Evolutionary conservation across 2,797 vertebrate species (phyloP).

Genomic region (Scleropages formosus): DNA sequence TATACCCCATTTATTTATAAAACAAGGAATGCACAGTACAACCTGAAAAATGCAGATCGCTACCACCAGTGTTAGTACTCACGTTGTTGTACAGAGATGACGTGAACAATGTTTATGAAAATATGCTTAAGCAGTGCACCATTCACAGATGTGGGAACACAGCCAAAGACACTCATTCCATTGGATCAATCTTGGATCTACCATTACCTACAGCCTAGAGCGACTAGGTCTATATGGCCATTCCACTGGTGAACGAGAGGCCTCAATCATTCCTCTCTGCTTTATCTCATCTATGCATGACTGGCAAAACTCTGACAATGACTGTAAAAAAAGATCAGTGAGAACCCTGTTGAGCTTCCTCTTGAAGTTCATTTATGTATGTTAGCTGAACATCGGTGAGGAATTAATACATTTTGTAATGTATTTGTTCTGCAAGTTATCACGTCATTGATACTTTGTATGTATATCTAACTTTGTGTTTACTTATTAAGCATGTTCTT

Average conservation of each 20-base stretch:
- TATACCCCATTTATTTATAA: slow-evolving; percentile 31
- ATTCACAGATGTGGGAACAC: too few relatives aligned
- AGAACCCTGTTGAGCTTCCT: slow-evolving; percentile 8
- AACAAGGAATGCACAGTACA: not conserved
- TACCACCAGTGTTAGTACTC: slow-evolving; percentile 36
- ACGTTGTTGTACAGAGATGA: slow-evolving; percentile 51
- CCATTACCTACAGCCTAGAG: not conserved
- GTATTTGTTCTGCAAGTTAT: slow-evolving; percentile 1
- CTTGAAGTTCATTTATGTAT: too few relatives aligned
- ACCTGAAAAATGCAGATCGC: slow-evolving; percentile 23
- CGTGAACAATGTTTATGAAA: slow-evolving; percentile 45
- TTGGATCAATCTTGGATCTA: not conserved
- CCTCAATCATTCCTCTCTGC: slow-evolving; percentile 3
- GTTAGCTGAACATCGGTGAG: not conserved
- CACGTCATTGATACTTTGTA: too few relatives aligned
- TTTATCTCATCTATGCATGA: slow-evolving; percentile 24
- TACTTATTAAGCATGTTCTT: slow-evolving; percentile 14
- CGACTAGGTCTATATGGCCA: not conserved
- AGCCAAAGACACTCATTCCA: not conserved
- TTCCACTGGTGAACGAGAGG: not conserved
- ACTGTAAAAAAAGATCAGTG: not conserved
- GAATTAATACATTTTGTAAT: slow-evolving; percentile 14
- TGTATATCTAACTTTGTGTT: too few relatives aligned
- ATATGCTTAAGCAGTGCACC: not conserved
- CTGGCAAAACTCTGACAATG: slow-evolving; percentile 4